These are phyloP conservation scores for Ditula angustiorana DNA, from an alignment of 2,888 invertebrate genomes.

Conservation along the genomic window DNA sequence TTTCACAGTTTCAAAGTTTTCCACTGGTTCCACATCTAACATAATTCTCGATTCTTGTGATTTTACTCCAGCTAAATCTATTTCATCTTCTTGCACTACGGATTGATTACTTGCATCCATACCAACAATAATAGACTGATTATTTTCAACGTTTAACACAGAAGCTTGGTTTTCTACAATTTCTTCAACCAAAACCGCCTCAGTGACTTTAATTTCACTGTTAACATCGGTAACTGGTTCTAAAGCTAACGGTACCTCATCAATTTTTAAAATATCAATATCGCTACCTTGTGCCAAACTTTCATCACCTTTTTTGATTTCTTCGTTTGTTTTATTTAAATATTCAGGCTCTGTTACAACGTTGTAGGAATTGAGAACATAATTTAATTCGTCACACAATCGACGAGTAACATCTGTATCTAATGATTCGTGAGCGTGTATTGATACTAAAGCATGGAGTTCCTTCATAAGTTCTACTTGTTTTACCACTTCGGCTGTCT, in stretches of 20 bases:
- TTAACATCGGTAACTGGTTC: background rate
- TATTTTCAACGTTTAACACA: background rate
- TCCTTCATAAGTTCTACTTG: slow-evolving; percentile 23
- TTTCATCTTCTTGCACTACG: background rate
- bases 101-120: background rate
- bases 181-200: background rate
- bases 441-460: slow-evolving; percentile 9
- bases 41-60: background rate
- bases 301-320: background rate
- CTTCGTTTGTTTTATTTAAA: background rate
- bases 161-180: background rate
- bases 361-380: background rate
- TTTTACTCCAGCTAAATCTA: background rate
- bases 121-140: background rate
- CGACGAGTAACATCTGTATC: background rate
- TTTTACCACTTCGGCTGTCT: background rate
- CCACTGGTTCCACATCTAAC: too few species aligned
- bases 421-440: slow-evolving; percentile 9
- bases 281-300: background rate
- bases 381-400: slow-evolving; percentile 17
- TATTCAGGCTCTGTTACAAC: background rate
- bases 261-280: background rate
- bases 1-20: background rate
- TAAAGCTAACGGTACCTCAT: background rate
- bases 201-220: background rate